Conservation (phyloP, 1,140 invertebrate species). For the Colletes gigas region DNA sequence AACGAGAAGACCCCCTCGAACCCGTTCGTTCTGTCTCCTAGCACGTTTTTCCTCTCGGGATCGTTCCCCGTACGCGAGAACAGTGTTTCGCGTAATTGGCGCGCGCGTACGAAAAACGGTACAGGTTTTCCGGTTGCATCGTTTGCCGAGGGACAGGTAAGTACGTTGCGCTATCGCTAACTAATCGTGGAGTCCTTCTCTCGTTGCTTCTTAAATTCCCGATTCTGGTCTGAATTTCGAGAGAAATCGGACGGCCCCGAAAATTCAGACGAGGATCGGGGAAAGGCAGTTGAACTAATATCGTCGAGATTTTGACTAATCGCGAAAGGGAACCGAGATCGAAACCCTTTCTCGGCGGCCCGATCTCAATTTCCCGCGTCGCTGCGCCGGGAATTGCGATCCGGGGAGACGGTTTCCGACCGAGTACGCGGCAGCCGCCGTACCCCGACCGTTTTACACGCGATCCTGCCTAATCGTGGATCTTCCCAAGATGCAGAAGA, state of each 20-base stretch:
- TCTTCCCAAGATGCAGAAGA: slow-evolving; percentile 91
- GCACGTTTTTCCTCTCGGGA: slow-evolving; percentile 17
- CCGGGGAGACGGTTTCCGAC: not conserved
- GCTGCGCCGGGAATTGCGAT: not conserved
- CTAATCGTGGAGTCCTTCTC: slow-evolving; percentile 52
- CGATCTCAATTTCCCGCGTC: not conserved
- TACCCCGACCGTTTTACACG: not conserved
- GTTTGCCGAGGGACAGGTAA: slow-evolving; percentile 46
- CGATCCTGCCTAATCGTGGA: slow-evolving; percentile 70
- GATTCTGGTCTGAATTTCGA: not conserved
- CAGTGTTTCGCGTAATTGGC: no score
- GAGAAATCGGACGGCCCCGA: not conserved
- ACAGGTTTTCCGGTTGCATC: not conserved
- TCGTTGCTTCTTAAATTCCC: slow-evolving; percentile 41
- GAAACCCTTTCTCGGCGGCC: not conserved
- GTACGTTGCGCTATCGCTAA: slow-evolving; percentile 47
- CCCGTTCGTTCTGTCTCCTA: not conserved
- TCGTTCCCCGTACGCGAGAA: not conserved
- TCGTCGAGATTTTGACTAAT: slow-evolving; percentile 24
- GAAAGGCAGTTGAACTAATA: slow-evolving; percentile 37
- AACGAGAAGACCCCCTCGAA: slow-evolving; percentile 17
- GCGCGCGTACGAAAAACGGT: not conserved
- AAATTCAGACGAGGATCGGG: slow-evolving; percentile 5
- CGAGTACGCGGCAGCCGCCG: not conserved
- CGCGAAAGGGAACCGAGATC: not conserved